Conservation (phyloP, 2,888 invertebrate genomes). For the Apomyelois bistriatella region DNA sequence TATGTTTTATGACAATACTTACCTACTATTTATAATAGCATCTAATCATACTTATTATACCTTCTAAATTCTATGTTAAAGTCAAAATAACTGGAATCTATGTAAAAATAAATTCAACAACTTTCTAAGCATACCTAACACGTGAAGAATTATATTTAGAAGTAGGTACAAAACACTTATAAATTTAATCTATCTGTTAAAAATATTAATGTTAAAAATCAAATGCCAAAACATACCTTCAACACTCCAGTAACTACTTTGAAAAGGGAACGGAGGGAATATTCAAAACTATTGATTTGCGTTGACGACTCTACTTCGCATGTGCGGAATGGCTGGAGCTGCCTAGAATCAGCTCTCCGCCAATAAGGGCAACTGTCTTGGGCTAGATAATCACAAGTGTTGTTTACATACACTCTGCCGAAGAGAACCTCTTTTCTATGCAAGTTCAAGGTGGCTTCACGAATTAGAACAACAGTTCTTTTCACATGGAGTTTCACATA, state of each 20-base stretch:
- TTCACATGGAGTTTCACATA: neutral
- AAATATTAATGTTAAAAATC: too few species aligned
- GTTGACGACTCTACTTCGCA: conserved; percentile 29
- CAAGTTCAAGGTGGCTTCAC: conserved; percentile 4
- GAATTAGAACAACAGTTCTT: neutral
- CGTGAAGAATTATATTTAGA: too few species aligned
- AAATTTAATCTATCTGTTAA: too few species aligned
- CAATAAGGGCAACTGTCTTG: neutral
- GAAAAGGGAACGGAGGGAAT: conserved; percentile 26
- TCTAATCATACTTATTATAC: too few species aligned
- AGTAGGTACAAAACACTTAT: neutral
- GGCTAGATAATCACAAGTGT: conserved; percentile 6
- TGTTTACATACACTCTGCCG: conserved; percentile 15
- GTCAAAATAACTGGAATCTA: too few species aligned
- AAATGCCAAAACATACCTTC: neutral
- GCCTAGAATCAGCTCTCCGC: neutral
- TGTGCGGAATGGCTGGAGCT: conserved; percentile 26
- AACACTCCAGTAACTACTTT: neutral
- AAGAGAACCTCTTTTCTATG: neutral
- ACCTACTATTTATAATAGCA: neutral
- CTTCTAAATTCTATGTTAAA: too few species aligned
- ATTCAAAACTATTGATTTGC: conserved; percentile 45
- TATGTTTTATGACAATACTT: too few species aligned
- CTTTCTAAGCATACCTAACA: too few species aligned
- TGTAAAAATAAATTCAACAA: too few species aligned